Base-by-base conservation (phyloP, 2,113 vertebrate species). In the Conger conger region DNA sequence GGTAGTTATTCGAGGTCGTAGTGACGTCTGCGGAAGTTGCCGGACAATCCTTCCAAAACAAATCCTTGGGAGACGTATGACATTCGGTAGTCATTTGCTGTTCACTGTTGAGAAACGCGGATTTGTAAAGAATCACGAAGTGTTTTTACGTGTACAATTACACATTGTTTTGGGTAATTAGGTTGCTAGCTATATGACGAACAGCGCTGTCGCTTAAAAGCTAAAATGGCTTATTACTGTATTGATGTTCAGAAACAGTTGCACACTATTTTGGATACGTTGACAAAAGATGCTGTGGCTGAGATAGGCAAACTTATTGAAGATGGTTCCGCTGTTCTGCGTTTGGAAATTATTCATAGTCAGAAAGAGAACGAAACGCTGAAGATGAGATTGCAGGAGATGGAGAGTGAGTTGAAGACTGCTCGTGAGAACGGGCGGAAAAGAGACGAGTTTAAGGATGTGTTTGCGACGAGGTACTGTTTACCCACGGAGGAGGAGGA, bases 281-380 rank as follows among this genome's bases (percentile, higher is more conserved):
- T 90, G 50, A 87, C 89, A 15, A 89, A 87, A 50, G 83, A 87
- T 9, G 90, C 90, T 7, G 80, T 91, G 30, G 37, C 88, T 11
- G 90, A 91, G 38, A 91, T 91, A 83, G 88, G 87, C 7, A 89
- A 88, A 77, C 81, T 89, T 23, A 76, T 90, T 23, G 89, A 90
- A n/a, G 83, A 87, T 23, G 87, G 84, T 50, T 85, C 84, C 33
- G 76, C 89, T 37, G 81, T 87, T 76, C 85, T 88, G 63, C 87
- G 84, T 0, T 57, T 86, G 54, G 89, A 91, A 57, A 87, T 91
- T 27, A 84, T 86, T 20, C 84, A 88, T 3, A 86, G 90, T n/a
- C 84, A 90, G 37, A 88, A 83, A 85, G 90, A 91, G 82, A 85
- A 88, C 77, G 89, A 91, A 79, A 85, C 86, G 13, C 89, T 91